These are phyloP conservation scores for Leguminivora glycinivorella DNA, from an alignment of 1,140 invertebrate genomes.

Conservation along the genomic window DNA sequence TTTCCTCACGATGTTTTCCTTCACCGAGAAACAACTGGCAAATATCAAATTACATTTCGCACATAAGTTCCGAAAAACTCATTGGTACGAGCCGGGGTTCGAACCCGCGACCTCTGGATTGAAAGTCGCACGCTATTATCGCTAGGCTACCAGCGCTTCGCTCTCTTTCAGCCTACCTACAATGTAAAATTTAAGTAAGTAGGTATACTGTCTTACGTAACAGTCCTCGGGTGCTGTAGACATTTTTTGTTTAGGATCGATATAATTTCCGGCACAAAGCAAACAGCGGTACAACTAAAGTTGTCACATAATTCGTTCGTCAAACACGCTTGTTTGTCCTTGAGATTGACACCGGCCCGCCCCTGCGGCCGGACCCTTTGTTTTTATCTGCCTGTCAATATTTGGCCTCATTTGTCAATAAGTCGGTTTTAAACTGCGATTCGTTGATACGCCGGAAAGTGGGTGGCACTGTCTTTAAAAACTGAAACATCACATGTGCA, in stretches of 20 bases:
- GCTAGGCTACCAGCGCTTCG: too few relatives aligned
- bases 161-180: conserved; percentile 3
- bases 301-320: conserved; percentile 72
- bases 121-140: too few relatives aligned
- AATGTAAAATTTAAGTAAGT: not conserved
- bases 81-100: too few relatives aligned
- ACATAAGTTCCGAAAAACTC: too few relatives aligned
- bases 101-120: too few relatives aligned
- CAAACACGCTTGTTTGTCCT: conserved; percentile 70
- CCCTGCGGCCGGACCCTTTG: conserved; percentile 52
- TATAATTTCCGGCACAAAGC: conserved; percentile 45
- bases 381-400: conserved; percentile 71
- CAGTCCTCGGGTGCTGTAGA: conserved; percentile 41
- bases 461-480: conserved; percentile 48
- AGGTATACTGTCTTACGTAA: not conserved
- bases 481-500: not conserved
- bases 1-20: too few relatives aligned
- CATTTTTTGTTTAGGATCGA: conserved; percentile 1
- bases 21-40: too few relatives aligned
- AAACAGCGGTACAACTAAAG: conserved; percentile 54
- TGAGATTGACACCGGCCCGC: conserved; percentile 66
- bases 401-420: conserved; percentile 72
- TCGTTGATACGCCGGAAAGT: conserved; percentile 51
- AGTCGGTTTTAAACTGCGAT: conserved; percentile 57
- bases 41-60: too few relatives aligned